Conservation (phyloP, 2,797 vertebrate genomes). For the Anguilla marmorata region DNA sequence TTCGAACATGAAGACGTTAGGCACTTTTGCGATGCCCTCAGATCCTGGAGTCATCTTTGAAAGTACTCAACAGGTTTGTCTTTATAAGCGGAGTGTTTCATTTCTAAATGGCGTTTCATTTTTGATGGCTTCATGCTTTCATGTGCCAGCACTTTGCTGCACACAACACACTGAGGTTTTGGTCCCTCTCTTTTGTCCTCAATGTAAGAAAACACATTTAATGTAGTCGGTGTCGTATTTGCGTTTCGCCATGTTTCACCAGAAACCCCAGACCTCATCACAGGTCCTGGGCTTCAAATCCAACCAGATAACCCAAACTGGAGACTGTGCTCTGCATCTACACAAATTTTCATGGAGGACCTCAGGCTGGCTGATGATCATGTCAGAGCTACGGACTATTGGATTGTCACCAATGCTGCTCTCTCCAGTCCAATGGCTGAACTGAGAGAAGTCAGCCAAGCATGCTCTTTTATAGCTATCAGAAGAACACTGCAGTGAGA, state of each 20-base stretch:
- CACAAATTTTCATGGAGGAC: not conserved
- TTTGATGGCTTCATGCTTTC: too few species aligned
- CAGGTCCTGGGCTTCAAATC: slow-evolving; percentile 19
- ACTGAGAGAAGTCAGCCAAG: slow-evolving; percentile 69
- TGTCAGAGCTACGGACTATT: slow-evolving; percentile 57
- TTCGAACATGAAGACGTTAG: too few species aligned
- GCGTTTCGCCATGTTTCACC: not conserved
- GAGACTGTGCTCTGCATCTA: not conserved
- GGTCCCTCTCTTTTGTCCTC: too few species aligned
- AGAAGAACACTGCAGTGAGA: slow-evolving; percentile 67
- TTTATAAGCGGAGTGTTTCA: too few species aligned
- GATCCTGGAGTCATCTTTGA: too few species aligned
- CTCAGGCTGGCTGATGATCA: slow-evolving; percentile 61
- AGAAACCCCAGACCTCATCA: not conserved
- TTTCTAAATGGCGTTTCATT: too few species aligned
- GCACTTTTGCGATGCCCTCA: too few species aligned
- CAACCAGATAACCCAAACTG: slow-evolving; percentile 27
- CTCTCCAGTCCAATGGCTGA: slow-evolving; percentile 67
- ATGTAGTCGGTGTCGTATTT: too few species aligned
- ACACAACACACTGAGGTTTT: too few species aligned
- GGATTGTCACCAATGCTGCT: slow-evolving; percentile 59
- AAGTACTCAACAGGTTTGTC: too few species aligned
- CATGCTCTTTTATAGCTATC: slow-evolving; percentile 58
- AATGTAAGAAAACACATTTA: too few species aligned
- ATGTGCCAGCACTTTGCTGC: too few species aligned